Percentiles rank a stretch among this genome's conserved stretches.
These are phyloP conservation scores for Petrophora chlorosata DNA, from an alignment of 2,888 invertebrate genomes.

Conservation along the genomic window DNA sequence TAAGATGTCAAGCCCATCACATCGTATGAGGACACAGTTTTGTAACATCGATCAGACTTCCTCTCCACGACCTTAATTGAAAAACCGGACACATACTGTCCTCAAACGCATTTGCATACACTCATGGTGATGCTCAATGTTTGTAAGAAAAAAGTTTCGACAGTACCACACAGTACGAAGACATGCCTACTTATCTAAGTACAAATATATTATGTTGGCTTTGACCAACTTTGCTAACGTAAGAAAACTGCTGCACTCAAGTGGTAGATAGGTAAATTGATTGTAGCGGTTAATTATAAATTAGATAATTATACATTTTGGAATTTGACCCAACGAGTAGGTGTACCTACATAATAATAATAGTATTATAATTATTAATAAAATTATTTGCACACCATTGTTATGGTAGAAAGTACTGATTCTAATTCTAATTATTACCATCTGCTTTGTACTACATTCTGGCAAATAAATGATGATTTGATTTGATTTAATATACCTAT, in stretches of 20 bases:
- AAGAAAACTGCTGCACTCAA: no score
- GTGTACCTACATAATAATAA: no score
- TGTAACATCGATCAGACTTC: slow-evolving; percentile 9
- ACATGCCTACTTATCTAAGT: no score
- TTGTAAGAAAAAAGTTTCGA: slow-evolving; percentile 4
- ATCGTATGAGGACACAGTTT: background rate
- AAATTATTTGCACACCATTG: no score
- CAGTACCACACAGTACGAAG: no score
- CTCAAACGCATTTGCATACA: slow-evolving; percentile 24
- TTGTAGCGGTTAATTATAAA: no score
- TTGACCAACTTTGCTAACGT: background rate
- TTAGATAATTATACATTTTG: no score
- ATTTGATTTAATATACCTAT: background rate
- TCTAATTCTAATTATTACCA: no score
- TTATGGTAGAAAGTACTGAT: no score
- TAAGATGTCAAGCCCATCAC: background rate
- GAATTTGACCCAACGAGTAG: no score
- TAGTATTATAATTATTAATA: no score
- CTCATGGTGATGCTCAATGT: slow-evolving; percentile 5
- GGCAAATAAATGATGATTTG: background rate
- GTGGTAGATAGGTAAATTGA: background rate
- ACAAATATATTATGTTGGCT: background rate
- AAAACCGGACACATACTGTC: slow-evolving; percentile 21
- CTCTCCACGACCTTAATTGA: slow-evolving; percentile 22
- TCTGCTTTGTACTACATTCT: no score